Evolutionary conservation across 2,113 vertebrate species (phyloP).

Genomic region (Rhagologus leucostigma): DNA sequence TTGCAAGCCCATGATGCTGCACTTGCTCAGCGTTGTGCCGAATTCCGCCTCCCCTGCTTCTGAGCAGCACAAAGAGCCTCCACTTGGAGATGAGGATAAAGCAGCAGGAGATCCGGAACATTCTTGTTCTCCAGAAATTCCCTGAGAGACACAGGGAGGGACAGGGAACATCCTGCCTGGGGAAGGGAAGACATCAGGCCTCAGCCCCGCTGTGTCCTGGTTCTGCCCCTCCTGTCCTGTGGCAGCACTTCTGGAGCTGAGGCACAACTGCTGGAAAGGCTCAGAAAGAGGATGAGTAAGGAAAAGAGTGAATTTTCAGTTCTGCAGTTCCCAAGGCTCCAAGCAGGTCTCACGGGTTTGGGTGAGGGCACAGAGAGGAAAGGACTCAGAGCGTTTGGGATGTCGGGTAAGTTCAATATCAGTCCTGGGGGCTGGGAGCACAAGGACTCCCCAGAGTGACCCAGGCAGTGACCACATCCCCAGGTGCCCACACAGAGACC

Average conservation of each 20-base stretch:
- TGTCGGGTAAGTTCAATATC: not conserved
- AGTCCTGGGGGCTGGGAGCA: not conserved
- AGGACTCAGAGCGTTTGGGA: not conserved
- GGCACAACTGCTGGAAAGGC: not conserved
- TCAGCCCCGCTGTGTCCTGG: rapidly evolving
- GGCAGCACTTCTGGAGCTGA: not conserved
- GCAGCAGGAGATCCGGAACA: not conserved
- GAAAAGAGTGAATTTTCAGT: not conserved
- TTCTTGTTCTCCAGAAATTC: not conserved
- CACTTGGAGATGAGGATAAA: not conserved
- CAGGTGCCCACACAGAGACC: not conserved
- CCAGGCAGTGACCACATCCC: rapidly evolving
- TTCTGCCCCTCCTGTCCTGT: not conserved
- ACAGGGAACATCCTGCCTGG: not conserved
- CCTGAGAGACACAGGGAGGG: rapidly evolving
- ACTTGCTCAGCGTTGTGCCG: not conserved
- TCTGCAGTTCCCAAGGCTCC: not conserved
- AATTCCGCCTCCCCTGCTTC: not conserved
- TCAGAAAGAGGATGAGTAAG: not conserved
- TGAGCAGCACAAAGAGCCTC: not conserved
- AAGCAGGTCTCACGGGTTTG: not conserved
- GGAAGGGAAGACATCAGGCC: not conserved
- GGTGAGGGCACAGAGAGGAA: not conserved
- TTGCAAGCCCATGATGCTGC: rapidly evolving
- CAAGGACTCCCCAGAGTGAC: not conserved